Conservation (phyloP, 2,888 invertebrate species). For the Caenorhabditis panamensis region DNA sequence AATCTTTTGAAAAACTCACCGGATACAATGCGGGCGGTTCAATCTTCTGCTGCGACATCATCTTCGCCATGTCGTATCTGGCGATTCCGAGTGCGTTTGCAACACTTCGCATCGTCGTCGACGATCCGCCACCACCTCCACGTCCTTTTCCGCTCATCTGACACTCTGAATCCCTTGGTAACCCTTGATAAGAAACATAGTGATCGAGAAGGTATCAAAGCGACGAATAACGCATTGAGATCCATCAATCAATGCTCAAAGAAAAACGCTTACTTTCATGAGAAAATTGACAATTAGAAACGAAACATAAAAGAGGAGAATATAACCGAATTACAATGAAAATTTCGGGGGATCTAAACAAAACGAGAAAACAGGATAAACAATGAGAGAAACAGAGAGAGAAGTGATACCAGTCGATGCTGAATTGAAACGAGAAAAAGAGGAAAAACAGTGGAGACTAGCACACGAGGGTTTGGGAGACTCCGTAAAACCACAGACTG, state of each 20-base stretch:
- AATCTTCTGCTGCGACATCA: constrained; percentile 63
- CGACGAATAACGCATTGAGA: neutral
- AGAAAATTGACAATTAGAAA: constrained; percentile 6
- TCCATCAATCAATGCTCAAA: too few relatives aligned
- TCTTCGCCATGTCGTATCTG: constrained; percentile 74
- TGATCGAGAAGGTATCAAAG: neutral
- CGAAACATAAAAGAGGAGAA: constrained; percentile 6
- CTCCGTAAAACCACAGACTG: too few relatives aligned
- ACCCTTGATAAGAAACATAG: neutral
- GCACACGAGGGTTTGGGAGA: too few relatives aligned
- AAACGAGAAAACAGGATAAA: constrained; percentile 30
- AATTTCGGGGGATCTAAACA: constrained; percentile 39
- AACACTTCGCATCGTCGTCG: constrained; percentile 69
- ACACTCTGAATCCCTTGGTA: neutral
- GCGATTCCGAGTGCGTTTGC: constrained; percentile 77
- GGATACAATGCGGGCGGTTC: constrained; percentile 78
- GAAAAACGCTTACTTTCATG: constrained; percentile 2
- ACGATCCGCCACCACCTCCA: constrained; percentile 62
- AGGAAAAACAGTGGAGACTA: constrained; percentile 24
- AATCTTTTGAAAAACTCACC: constrained; percentile 65
- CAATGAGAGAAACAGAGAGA: constrained; percentile 13
- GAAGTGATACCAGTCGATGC: constrained; percentile 39
- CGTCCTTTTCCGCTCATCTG: constrained; percentile 65
- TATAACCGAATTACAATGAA: constrained; percentile 18
- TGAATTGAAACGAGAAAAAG: constrained; percentile 20